Evolutionary conservation across 2,888 invertebrate species (phyloP), one percentile per base, ranked within the genome.

Genomic region (Coenonympha glycerion): DNA sequence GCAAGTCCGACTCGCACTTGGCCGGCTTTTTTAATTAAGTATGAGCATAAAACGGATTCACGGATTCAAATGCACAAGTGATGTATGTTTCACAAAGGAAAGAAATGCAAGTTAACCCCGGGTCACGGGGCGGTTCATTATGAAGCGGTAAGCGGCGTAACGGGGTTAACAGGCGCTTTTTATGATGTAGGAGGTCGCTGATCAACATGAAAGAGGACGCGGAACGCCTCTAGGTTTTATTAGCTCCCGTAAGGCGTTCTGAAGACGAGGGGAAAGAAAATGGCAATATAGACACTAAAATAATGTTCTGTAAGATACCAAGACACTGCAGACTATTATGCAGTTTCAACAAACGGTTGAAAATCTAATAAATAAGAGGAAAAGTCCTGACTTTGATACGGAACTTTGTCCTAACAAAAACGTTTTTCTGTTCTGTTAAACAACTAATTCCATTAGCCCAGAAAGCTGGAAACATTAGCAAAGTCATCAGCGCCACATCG

Each of bases 151-250:
- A 66, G 62, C 63, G 59, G 60, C 54, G 54, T 57, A 63, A 67
- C 64, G 66, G 59, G 58, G 63, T 47, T 52, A 47, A 52, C 51
- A 53, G 66, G 62, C 59, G 59, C 53, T 63, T 61, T 64, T 65
- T 61, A 58, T 60, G 60, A 61, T 52, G 53, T 51, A 49, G 56
- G 49, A 24, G 53, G 41, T 40, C 58, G 59, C 75, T 77, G 73
- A 82, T 79, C 79, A 79, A 72, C 81, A 82, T 78, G 69, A 79
- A 73, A 81, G 78, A 78, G 78, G 74, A 60, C 64, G 63, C 57
- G 60, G 26, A 67, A 73, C 82, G 80, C 83, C 83, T 74, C 61
- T 58, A 54, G 71, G 73, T 79, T 84, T 82, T 82, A 83, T 82
- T 81, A 75, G 71, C 63, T 64, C 65, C 59, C 24, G 37, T 22